These are phyloP conservation scores for Nannoperca obscura DNA, from an alignment of 2,797 vertebrate genomes.

Conservation along the genomic window DNA sequence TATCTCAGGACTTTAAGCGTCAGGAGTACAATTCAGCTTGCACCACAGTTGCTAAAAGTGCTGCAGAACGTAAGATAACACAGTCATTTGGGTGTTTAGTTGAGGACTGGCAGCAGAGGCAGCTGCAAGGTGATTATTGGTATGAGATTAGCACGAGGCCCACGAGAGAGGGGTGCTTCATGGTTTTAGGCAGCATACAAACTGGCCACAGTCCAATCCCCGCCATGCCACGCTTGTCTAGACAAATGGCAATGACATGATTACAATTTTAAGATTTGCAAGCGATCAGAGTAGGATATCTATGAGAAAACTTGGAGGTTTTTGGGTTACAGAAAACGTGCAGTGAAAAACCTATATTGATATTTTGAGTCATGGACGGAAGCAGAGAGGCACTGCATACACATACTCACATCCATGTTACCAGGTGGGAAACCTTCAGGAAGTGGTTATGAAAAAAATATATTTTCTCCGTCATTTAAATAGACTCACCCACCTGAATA, in stretches of 20 bases:
- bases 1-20: conserved; percentile 30
- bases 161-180: conserved; percentile 3
- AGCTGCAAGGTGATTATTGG: conserved; percentile 38
- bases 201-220: conserved; percentile 49
- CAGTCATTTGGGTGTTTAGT: conserved; percentile 14
- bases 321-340: conserved; percentile 59
- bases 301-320: conserved; percentile 39
- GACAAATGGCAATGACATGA: conserved; percentile 41
- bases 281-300: conserved; percentile 56
- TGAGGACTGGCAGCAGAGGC: conserved; percentile 35
- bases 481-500: conserved; percentile 71
- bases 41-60: conserved; percentile 66
- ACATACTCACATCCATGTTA: conserved; percentile 61
- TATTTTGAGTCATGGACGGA: conserved; percentile 65
- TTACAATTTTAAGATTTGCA: conserved; percentile 83
- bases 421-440: conserved; percentile 36
- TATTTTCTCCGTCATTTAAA: conserved; percentile 66
- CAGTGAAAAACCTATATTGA: conserved; percentile 53
- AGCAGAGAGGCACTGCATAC: conserved; percentile 75
- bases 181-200: conserved; percentile 62
- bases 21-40: conserved; percentile 41
- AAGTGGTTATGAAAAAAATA: conserved; percentile 55
- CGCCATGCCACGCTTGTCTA: neutral
- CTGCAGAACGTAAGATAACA: conserved; percentile 60
- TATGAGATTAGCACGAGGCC: conserved; percentile 26